Evolutionary conservation across 2,113 vertebrate species (phyloP).

Genomic region (Misgurnus mizolepis): DNA sequence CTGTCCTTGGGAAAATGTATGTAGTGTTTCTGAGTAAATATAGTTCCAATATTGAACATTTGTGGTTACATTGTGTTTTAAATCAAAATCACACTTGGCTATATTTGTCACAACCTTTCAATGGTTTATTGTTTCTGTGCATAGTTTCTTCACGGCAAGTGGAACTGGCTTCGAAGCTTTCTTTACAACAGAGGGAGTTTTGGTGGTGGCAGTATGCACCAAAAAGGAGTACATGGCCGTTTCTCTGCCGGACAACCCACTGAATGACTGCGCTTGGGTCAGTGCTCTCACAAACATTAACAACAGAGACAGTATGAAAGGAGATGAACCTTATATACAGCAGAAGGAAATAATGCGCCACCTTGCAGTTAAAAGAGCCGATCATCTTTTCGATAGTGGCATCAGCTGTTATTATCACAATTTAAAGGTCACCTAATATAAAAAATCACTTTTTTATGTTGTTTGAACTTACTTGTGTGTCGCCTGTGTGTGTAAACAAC

Average conservation of each 20-base stretch:
- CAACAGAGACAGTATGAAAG: not conserved
- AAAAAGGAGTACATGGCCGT: constrained; percentile 96
- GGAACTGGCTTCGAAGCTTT: constrained; percentile 95
- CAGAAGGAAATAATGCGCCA: not conserved
- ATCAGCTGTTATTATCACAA: not conserved
- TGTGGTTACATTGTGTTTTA: too few species aligned
- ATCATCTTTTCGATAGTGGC: not conserved
- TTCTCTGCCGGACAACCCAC: constrained; percentile 78
- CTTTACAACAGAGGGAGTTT: constrained; percentile 85
- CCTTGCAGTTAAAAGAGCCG: not conserved
- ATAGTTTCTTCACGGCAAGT: constrained; percentile 89
- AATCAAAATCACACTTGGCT: too few species aligned
- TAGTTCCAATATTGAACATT: too few species aligned
- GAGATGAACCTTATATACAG: not conserved
- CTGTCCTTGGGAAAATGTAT: not conserved
- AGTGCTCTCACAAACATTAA: constrained; percentile 51
- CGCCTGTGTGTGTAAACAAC: too few species aligned
- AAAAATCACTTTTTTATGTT: too few species aligned
- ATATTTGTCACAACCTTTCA: not conserved
- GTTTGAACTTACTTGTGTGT: too few species aligned
- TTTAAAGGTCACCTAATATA: not conserved
- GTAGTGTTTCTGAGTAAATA: too few species aligned
- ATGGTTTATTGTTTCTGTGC: not conserved
- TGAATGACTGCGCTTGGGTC: constrained; percentile 88
- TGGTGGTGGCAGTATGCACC: constrained; percentile 96